Conservation (phyloP, 2,113 vertebrate species). For the Ptyas mucosa region DNA sequence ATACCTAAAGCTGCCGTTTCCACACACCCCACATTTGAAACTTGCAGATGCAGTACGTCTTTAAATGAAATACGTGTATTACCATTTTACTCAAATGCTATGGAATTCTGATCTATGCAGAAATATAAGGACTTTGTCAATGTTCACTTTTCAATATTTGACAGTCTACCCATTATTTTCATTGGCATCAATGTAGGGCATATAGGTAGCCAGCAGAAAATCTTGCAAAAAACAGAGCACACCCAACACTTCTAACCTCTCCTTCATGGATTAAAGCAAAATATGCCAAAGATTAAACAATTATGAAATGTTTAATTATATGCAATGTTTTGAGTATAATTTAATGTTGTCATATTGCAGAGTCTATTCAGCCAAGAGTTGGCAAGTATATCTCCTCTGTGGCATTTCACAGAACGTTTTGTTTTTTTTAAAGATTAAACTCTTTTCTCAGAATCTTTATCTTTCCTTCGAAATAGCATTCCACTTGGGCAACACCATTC, state of each 20-base stretch:
- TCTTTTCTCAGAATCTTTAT: slow-evolving; percentile 35
- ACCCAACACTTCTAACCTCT: slow-evolving; percentile 42
- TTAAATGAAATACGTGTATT: not conserved
- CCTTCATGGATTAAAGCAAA: slow-evolving; percentile 55
- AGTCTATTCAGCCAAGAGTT: slow-evolving; percentile 56
- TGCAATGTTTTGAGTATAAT: slow-evolving; percentile 59
- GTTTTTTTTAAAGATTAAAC: slow-evolving; percentile 27
- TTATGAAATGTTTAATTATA: slow-evolving; percentile 50
- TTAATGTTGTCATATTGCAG: slow-evolving; percentile 68
- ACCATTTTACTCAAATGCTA: not conserved
- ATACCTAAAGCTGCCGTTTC: not conserved
- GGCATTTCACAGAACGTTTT: slow-evolving; percentile 33
- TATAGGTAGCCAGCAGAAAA: not conserved
- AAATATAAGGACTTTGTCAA: slow-evolving; percentile 4
- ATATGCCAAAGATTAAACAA: slow-evolving; percentile 66
- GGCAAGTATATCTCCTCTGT: slow-evolving; percentile 43
- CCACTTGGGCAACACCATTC: not conserved
- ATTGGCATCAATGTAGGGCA: not conserved
- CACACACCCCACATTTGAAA: not conserved
- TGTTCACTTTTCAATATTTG: slow-evolving; percentile 3
- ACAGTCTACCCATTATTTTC: slow-evolving; percentile 9
- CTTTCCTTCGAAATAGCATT: not conserved
- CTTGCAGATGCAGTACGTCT: not conserved
- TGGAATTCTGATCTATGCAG: slow-evolving; percentile 17
- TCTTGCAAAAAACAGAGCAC: slow-evolving; percentile 16